Conservation (phyloP, 2,888 invertebrate genomes). For the Amblyjoppa proteus region DNA sequence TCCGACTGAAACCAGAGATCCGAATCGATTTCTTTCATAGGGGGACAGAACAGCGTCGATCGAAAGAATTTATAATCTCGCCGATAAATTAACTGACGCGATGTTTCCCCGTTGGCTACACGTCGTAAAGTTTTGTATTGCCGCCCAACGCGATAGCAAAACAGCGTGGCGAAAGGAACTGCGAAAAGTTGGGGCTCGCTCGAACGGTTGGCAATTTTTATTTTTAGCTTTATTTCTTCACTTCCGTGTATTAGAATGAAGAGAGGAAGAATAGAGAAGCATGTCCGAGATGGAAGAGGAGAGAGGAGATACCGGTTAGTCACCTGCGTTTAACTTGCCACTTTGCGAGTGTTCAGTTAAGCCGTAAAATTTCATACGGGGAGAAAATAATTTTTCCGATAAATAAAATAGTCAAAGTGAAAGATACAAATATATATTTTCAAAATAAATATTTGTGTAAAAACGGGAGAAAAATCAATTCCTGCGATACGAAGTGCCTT, state of each 20-base stretch:
- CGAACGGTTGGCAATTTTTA: background rate
- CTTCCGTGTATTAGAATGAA: conserved; percentile 15
- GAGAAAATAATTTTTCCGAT: background rate
- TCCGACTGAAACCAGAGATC: background rate
- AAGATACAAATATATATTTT: background rate
- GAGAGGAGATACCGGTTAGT: conserved; percentile 15
- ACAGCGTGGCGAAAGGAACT: background rate
- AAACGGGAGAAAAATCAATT: background rate
- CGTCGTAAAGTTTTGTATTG: conserved; percentile 59
- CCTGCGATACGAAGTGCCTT: background rate
- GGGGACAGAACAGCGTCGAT: background rate
- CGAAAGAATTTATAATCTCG: conserved; percentile 47
- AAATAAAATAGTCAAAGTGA: background rate
- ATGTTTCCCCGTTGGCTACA: conserved; percentile 50
- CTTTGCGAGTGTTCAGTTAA: background rate
- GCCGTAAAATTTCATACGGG: background rate
- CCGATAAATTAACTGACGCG: conserved; percentile 58
- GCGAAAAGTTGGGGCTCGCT: conserved; percentile 14
- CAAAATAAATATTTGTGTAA: background rate
- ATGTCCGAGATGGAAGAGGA: background rate
- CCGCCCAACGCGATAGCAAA: conserved; percentile 3
- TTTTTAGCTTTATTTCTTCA: conserved; percentile 6
- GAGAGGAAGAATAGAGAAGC: conserved; percentile 15
- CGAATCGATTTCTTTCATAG: conserved; percentile 7
- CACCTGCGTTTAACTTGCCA: background rate